Base-by-base conservation (phyloP, 1,140 invertebrate genomes). In the Magallana gigas region DNA sequence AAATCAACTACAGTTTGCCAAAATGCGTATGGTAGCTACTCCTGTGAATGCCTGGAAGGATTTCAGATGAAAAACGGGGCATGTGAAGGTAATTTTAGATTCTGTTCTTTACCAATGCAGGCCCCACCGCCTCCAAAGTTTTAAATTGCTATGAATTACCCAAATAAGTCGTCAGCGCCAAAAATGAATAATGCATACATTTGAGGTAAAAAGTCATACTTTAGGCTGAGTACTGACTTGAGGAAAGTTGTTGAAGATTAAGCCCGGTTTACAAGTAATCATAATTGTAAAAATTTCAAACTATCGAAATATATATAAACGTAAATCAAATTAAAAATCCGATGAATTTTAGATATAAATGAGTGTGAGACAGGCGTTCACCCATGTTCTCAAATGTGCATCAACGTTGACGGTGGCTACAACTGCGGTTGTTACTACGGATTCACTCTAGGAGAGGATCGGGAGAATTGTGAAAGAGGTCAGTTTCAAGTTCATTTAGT, bases 381-480 rank as follows among this genome's bases (percentile, higher is more conserved):
- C 57, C 81, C 29, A 7, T 90, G 89, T 81, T 57, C 88, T 23
- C 86, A 88, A 4, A 56, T 82, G 7, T 90, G 89, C 16, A 58
- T 48, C 36, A 88, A 90, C 62, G 84, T 83, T 1, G 58, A 71
- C n/a, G 89, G 89, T 3, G 64, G 84, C 62, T 90, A 90, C 36
- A 56, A 88, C 12, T 90, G 89, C 64, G 16, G 14, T 6, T 90
- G 89, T 84, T 12, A 82, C 23, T 76, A 18, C 23, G 89, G 89
- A 80, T 88, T 85, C 80, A 23, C 14, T 48, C 60, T 90, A 18
- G 48, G 76, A n/a, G 58, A 85, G 12, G 89, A 88, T 18, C 56
- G 84, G 3, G 62, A 81, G 18, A 84, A 84, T 4, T 89, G 88
- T 18, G 59, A 1, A 62, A 64, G 62, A 82, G 59, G 58, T 56